Base-by-base conservation (phyloP, 1,140 invertebrate genomes). In the Caerostris extrusa region DNA sequence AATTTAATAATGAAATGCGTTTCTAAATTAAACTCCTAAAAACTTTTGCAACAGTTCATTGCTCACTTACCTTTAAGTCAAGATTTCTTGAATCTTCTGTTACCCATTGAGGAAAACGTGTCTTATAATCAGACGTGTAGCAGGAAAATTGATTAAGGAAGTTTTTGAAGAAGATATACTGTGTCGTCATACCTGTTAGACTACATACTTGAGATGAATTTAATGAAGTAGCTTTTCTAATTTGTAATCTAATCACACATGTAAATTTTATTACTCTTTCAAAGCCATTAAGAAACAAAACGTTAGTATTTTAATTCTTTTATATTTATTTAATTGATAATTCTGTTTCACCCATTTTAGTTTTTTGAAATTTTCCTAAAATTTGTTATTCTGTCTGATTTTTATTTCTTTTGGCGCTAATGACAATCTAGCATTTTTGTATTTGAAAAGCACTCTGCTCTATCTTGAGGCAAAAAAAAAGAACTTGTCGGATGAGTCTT, bases 401-500 rank as follows among this genome's bases (percentile, higher is more conserved):
- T 90, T 90, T 77, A 19, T 58, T 34, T 5, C 34, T 19, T 77
- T 81, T 17, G 8, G 7, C 55, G 14, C 58, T 90, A 77, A 77
- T 57, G 56, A 56, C 17, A 55, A 87, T 60, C 61, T 5, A 60
- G 14, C 55, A 60, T 14, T 87, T 34, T 58, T 61, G 85, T 34
- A 87, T 64, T 34, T 19, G 5, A 58, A 58, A 81, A 14, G 5
- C 71, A 10, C 71, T 19, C 34, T 53, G 34, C 34, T 77, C 71
- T 77, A 77, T 53, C 71, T 77, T 87, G 50, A 50, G 91, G 91
- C 91, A 10, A 93, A 17, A 57, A 61, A 93, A 93, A 17, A 57
- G 82, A 93, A 93, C 91, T 93, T 87, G 91, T 93, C 85, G 82
- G 91, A 71, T 34, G 53, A 58, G 61, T 86, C 57, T 71, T 34